Percentiles rank a stretch among this genome's conserved stretches.
These are phyloP conservation scores for Hemiscyllium ocellatum DNA, from an alignment of 2,113 vertebrate species.

Conservation along the genomic window DNA sequence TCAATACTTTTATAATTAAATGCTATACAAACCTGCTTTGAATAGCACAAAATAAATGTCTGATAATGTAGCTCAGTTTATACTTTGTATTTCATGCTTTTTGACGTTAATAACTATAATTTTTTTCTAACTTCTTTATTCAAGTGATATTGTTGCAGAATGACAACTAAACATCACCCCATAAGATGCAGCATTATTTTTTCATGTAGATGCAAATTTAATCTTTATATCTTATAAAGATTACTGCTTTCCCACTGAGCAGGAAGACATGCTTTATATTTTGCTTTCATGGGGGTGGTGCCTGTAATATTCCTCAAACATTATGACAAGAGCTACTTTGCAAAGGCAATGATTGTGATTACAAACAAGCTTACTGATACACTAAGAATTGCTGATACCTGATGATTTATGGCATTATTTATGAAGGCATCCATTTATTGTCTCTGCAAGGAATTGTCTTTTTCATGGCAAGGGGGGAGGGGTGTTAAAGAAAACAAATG, in stretches of 20 bases:
- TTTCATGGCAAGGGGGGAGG: too few species aligned
- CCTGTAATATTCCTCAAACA: neutral
- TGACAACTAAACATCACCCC: neutral
- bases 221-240: neutral
- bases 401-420: neutral
- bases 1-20: neutral
- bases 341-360: neutral
- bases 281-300: neutral
- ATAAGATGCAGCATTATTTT: neutral
- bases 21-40: neutral
- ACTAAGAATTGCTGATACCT: neutral
- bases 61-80: neutral
- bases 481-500: neutral
- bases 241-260: slow-evolving; percentile 16
- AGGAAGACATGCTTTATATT: neutral
- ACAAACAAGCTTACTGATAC: neutral
- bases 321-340: slow-evolving; percentile 13
- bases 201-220: neutral
- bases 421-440: neutral
- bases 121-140: neutral
- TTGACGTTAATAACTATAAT: slow-evolving; percentile 14
- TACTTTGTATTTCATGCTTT: neutral
- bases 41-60: neutral
- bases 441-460: neutral
- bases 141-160: neutral